These are phyloP conservation scores for Corythornis madagascariensis DNA, from an alignment of 2,113 vertebrate species.

Conservation along the genomic window DNA sequence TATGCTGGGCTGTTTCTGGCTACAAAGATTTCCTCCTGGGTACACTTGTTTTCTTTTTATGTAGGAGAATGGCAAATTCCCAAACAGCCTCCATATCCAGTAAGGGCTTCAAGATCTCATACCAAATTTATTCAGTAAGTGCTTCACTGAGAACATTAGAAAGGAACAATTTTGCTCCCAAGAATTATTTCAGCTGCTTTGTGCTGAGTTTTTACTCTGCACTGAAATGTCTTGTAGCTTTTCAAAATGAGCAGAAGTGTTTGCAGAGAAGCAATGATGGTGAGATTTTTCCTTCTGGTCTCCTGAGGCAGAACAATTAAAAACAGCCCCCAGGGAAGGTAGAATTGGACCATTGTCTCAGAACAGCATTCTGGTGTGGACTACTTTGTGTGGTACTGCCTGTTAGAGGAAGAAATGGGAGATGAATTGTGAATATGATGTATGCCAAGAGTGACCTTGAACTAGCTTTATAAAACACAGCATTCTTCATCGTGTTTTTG, in stretches of 20 bases:
- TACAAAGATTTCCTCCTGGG: conserved; percentile 32
- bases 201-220: not conserved
- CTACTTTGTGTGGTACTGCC: not conserved
- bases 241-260: not conserved
- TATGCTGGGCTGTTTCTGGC: conserved; percentile 26
- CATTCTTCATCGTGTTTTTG: not conserved
- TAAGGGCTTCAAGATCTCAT: not conserved
- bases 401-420: not conserved
- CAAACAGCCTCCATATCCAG: not conserved
- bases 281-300: not conserved
- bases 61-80: conserved; percentile 14
- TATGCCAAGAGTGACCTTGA: not conserved
- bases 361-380: not conserved
- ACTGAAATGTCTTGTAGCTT: not conserved
- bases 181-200: conserved; percentile 11
- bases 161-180: not conserved
- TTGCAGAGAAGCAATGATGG: not conserved
- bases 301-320: not conserved
- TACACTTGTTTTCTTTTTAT: conserved; percentile 26
- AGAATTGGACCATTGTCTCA: not conserved
- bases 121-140: not conserved
- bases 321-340: not conserved
- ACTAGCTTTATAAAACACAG: not conserved
- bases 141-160: conserved; percentile 4
- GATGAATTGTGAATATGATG: not conserved